Base-by-base conservation (phyloP, 2,797 vertebrate species). In the Pseudochirops cupreus region DNA sequence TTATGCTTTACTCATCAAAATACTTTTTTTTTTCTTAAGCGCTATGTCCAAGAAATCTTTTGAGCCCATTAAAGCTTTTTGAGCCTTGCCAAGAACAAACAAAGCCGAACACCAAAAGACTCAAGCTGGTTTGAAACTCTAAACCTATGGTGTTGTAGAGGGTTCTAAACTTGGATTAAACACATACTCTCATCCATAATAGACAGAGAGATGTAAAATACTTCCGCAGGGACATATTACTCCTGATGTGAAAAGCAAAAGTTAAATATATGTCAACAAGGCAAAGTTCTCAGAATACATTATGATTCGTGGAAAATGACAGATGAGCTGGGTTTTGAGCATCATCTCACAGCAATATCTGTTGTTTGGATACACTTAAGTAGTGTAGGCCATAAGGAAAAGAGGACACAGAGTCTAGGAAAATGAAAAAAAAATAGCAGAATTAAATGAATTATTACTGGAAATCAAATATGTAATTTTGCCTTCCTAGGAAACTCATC, bases 1-100 rank as follows among this genome's bases (percentile, higher is more conserved):
- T 98, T 98, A 95, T 97, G 97, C 96, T 97, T 97, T 97, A 95
- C 96, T 97, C 98, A 98, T 97, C 97, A 98, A 97, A 98, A 97
- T 93, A 74, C 89, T 97, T 95, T 98, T 90, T 90, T 82, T 54
- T 33, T 95, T 96, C 96, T 96, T 96, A 91, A 97, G 97, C 96
- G 94, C 96, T 96, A 96, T 97, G 96, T 96, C 97, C 97, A 97
- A 97, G 96, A 97, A 97, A 97, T 97, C 95, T 96, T 97, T 98
- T 96, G 94, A 98, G 97, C 39, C 91, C 94, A 0, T 74, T 96
- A 96, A 97, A 97, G 95, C 91, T 97, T 96, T 97, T 93, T 91
- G 93, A 97, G 96, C 94, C 94, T 96, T 97, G 97, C 97, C 96
- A 97, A 97, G 97, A 97, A 96, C 95, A 98, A 97, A 97, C 94